Conservation (phyloP, 1,140 invertebrate genomes). For the Ceratina japonica region DNA sequence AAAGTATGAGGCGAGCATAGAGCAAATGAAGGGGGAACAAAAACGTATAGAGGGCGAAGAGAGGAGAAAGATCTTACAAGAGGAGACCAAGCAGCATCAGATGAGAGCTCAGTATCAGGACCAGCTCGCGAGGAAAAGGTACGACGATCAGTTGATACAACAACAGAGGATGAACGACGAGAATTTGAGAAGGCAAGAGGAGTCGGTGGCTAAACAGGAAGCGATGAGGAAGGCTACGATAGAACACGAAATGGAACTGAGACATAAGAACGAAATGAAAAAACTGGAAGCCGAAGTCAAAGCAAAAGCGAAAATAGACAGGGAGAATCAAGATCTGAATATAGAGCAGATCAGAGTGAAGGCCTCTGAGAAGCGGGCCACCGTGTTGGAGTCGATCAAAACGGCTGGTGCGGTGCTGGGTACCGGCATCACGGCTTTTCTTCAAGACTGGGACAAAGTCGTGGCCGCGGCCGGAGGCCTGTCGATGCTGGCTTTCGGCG, state of each 20-base stretch:
- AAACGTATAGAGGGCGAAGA: conserved; percentile 94
- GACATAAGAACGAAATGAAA: conserved; percentile 95
- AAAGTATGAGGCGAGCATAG: conserved; percentile 95
- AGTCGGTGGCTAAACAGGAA: conserved; percentile 98
- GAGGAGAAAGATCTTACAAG: conserved; percentile 92
- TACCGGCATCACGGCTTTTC: conserved; percentile 90
- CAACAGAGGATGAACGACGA: conserved; percentile 97
- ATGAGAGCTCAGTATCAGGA: conserved; percentile 98
- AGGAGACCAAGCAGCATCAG: conserved; percentile 98
- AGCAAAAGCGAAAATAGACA: conserved; percentile 93
- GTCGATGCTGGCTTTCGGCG: conserved; percentile 93
- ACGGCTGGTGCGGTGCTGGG: conserved; percentile 96
- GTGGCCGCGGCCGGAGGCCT: conserved; percentile 94
- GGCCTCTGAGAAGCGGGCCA: conserved; percentile 94
- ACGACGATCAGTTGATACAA: conserved; percentile 96
- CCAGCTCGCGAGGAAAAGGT: conserved; percentile 95
- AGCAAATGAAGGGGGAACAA: conserved; percentile 94
- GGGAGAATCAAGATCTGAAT: conserved; percentile 98
- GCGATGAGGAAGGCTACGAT: conserved; percentile 95
- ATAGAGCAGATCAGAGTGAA: conserved; percentile 95
- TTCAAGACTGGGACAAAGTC: conserved; percentile 97
- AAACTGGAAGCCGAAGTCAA: conserved; percentile 94
- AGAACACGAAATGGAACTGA: conserved; percentile 96
- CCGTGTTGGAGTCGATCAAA: conserved; percentile 97
- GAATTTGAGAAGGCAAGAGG: conserved; percentile 95